phyloP scores from a whole-genome alignment of 1,140 invertebrate genomes.

The Saccostrea cuccullata region DNA sequence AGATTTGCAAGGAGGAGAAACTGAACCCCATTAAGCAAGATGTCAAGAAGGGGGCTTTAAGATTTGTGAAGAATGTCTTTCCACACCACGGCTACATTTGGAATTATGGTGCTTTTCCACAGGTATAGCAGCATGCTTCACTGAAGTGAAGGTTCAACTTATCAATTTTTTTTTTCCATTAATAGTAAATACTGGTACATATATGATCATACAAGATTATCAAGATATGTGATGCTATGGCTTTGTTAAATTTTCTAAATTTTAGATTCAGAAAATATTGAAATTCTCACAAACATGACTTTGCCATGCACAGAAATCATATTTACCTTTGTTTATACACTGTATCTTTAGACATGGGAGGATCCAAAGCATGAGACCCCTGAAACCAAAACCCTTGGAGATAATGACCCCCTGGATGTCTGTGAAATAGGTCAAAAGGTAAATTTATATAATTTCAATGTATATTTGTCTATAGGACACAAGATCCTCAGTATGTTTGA shows the following conservation, averaged over 20 bases:
- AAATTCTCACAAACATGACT: too few species aligned
- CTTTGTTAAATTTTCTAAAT: too few species aligned
- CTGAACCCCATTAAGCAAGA: constrained; percentile 99
- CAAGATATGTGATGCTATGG: too few species aligned
- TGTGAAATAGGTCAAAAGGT: constrained; percentile 92
- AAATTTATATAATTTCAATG: neutral
- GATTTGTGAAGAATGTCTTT: constrained; percentile 98
- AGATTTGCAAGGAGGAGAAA: constrained; percentile 93
- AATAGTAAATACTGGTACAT: too few species aligned
- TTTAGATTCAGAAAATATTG: too few species aligned
- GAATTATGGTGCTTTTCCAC: constrained; percentile 99
- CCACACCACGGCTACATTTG: constrained; percentile 99
- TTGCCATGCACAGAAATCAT: too few species aligned
- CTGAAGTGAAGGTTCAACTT: too few species aligned
- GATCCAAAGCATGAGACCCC: constrained; percentile 94
- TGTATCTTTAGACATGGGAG: constrained; percentile 91
- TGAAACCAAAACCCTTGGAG: constrained; percentile 94
- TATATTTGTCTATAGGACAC: neutral
- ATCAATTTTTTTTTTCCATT: too few species aligned
- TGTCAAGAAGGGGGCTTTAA: constrained; percentile 96
- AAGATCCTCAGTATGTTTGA: too few species aligned
- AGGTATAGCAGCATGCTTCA: constrained; percentile 75
- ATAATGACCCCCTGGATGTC: constrained; percentile 99
- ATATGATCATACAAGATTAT: too few species aligned
- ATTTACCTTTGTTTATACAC: too few species aligned